phyloP scores from a whole-genome alignment of 2,888 invertebrate genomes.

The Lamproptera curius region DNA sequence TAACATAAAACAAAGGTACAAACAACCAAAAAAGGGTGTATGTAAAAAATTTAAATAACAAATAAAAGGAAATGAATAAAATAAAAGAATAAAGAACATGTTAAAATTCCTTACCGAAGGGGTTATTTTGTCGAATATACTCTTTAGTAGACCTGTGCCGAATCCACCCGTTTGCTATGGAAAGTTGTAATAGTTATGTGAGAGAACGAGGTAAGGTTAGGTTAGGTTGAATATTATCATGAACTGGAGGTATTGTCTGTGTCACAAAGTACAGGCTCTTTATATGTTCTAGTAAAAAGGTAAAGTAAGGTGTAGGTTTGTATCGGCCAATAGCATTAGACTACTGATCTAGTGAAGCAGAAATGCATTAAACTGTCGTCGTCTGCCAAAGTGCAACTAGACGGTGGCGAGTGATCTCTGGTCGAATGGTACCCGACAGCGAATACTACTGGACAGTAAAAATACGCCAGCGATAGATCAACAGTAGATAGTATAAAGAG shows the following conservation, averaged over 20 bases:
- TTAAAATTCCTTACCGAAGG: slow-evolving; percentile 80
- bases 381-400: slow-evolving; percentile 64
- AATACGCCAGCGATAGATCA: slow-evolving; percentile 74
- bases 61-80: too few relatives aligned
- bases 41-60: slow-evolving; percentile 53
- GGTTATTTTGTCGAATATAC: slow-evolving; percentile 80
- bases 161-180: slow-evolving; percentile 78
- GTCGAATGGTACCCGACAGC: slow-evolving; percentile 61
- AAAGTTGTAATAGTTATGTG: slow-evolving; percentile 78
- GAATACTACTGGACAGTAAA: slow-evolving; percentile 46
- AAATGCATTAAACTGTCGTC: slow-evolving; percentile 74
- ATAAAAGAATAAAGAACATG: slow-evolving; percentile 67
- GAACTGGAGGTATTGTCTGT: slow-evolving; percentile 66
- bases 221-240: slow-evolving; percentile 64
- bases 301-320: slow-evolving; percentile 72
- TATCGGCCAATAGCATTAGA: slow-evolving; percentile 76
- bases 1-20: slow-evolving; percentile 48
- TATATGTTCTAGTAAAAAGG: slow-evolving; percentile 63
- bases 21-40: slow-evolving; percentile 62
- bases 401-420: slow-evolving; percentile 60
- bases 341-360: slow-evolving; percentile 76
- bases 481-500: slow-evolving; percentile 76
- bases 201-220: slow-evolving; percentile 70
- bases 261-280: slow-evolving; percentile 78
- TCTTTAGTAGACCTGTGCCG: slow-evolving; percentile 79